A percentile compares a stretch with the other conserved stretches of the same genome.
Conservation (phyloP, 2,113 vertebrate genomes). For the Dolichotis patagonum region DNA sequence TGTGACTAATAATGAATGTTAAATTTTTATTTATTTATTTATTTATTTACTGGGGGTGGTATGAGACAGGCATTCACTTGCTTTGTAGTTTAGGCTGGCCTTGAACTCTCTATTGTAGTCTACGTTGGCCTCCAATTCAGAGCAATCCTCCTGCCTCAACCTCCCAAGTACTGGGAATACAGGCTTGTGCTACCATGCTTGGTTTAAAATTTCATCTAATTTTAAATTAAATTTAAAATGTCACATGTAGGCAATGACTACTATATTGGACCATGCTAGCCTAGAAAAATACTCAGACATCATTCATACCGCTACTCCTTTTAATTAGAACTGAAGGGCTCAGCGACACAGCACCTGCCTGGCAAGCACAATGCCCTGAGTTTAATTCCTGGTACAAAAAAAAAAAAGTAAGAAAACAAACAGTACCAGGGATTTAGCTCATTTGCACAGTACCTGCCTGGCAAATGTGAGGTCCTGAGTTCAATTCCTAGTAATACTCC, state of each 20-base stretch:
- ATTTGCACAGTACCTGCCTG: no score
- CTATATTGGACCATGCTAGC: background rate
- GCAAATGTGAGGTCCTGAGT: no score
- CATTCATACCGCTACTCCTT: background rate
- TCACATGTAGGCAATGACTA: background rate
- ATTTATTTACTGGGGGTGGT: background rate
- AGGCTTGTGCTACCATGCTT: background rate
- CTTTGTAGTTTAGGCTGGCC: background rate
- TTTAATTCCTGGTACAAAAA: no score
- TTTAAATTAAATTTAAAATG: slow-evolving; percentile 54
- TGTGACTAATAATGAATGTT: slow-evolving; percentile 6
- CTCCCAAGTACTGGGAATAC: background rate
- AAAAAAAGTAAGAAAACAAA: no score
- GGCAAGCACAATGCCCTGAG: no score
- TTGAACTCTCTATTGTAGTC: background rate
- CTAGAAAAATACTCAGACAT: background rate
- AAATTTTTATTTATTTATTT: slow-evolving; percentile 11
- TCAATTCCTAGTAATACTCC: no score
- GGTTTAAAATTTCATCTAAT: background rate
- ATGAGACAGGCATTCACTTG: background rate
- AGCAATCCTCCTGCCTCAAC: background rate
- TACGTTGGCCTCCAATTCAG: background rate
- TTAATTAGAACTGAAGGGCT: slow-evolving; percentile 8
- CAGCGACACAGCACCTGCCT: no score
- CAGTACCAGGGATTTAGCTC: no score